Evolutionary conservation across 2,113 vertebrate species (phyloP), one percentile per base, ranked within the genome.

Genomic region (Xiphorhynchus elegans): DNA sequence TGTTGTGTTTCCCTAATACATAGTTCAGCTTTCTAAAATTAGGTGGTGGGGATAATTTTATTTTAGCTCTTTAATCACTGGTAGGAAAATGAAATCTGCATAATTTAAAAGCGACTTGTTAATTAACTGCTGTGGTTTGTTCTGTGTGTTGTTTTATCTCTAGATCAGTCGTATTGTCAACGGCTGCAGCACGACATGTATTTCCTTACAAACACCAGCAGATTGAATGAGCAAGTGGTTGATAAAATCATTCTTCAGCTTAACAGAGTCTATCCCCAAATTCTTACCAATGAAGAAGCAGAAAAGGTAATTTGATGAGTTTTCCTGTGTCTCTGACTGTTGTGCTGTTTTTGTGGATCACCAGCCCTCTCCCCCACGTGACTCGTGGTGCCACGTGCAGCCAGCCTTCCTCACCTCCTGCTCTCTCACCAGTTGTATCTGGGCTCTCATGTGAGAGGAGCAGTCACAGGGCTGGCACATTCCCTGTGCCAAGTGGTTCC

Each of bases 171-270:
- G 7, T 99, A 99, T 83, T 97, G 91, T 33, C 99, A 99, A 35
- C 99, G 99, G 92, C 98, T 99, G 93, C 97, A 95, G 26, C 98
- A 98, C 89, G 99, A 99, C 98, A 97, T 96, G 10, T 95, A 97
- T 73, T 99, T 99, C 97, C 98, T 99, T 70, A 98, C 93, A 29
- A 97, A 97, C 70, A 98, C 98, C 3, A 97, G 97, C 33, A 97
- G 97, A 73, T 95, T 99, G 95, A 99, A 98, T 56, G 99, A 99
- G 17, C 99, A 99, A 77, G 97, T 98, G 87, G 98, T 99, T 63
- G 99, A 99, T 96, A 99, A 98, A 97, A 98, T 99, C 56, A 98
- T 99, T 84, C 98, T 99, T 67, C 99, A 99, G 97, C 98, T 99
- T 55, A 99, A 99, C 95, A 98, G 99, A 91, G 99, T 99, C 97